Conservation (phyloP, 2,888 invertebrate genomes). For the Leptopilina myrica region DNA sequence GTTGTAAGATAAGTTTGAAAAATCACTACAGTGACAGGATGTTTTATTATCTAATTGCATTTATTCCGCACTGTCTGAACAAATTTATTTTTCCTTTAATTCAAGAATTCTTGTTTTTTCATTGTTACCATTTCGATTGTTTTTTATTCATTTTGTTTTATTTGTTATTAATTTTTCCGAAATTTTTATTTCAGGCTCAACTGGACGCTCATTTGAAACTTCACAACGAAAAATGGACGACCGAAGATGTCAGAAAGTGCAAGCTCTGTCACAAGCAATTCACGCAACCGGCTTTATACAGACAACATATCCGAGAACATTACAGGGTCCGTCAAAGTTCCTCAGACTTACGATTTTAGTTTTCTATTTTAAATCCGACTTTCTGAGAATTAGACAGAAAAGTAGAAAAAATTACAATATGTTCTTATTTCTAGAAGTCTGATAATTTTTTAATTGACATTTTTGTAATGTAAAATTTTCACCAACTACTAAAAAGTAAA, state of each 20-base stretch:
- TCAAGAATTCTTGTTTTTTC: too few species aligned
- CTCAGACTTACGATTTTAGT: not conserved
- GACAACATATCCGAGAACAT: conserved; percentile 78
- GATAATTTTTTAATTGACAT: too few species aligned
- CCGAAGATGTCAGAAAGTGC: conserved; percentile 77
- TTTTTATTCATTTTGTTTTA: not conserved
- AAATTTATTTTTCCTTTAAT: too few species aligned
- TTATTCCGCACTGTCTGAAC: not conserved
- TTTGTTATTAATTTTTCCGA: not conserved
- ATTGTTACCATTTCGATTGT: too few species aligned
- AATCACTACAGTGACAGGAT: conserved; percentile 10
- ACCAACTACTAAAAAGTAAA: too few species aligned
- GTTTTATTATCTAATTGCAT: conserved; percentile 31
- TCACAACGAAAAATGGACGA: conserved; percentile 71
- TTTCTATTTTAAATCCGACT: not conserved
- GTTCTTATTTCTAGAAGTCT: not conserved
- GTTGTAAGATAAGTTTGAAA: conserved; percentile 28
- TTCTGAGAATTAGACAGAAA: not conserved
- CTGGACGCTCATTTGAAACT: conserved; percentile 72
- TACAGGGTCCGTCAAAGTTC: conserved; percentile 77
- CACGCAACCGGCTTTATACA: conserved; percentile 75
- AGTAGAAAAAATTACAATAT: not conserved
- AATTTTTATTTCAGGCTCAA: conserved; percentile 63
- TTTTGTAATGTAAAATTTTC: too few species aligned
- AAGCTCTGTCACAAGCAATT: conserved; percentile 80